Conservation (phyloP, 1,140 invertebrate species). For the Pteromalus puparum region DNA sequence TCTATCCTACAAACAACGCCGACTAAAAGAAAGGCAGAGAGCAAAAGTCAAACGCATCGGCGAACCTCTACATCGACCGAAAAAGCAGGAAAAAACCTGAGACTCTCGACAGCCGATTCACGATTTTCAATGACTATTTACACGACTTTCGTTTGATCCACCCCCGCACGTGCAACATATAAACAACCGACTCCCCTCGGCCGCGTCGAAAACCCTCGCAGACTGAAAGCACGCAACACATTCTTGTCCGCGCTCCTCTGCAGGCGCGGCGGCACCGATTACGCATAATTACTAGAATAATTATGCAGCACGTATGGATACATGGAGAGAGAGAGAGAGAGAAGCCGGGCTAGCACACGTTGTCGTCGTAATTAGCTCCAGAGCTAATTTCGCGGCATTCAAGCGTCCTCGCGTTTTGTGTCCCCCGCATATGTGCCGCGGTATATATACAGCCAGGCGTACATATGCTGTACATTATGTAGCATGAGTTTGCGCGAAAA, state of each 20-base stretch:
- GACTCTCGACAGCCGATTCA: slow-evolving; percentile 8
- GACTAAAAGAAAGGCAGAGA: no score
- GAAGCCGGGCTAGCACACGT: slow-evolving; percentile 42
- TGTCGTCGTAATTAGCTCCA: slow-evolving; percentile 65
- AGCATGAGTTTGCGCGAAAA: neutral
- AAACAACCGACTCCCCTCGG: slow-evolving; percentile 2
- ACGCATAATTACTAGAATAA: slow-evolving; percentile 49
- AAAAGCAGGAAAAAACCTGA: neutral
- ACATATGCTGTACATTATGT: neutral
- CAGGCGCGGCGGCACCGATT: slow-evolving; percentile 55
- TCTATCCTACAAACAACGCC: no score
- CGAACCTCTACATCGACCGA: slow-evolving; percentile 31
- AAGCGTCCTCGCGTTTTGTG: slow-evolving; percentile 50
- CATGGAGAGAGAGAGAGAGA: neutral
- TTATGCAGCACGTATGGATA: slow-evolving; percentile 10
- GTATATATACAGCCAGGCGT: neutral
- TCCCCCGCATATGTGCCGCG: neutral
- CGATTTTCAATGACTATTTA: slow-evolving; percentile 23
- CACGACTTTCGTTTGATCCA: slow-evolving; percentile 61
- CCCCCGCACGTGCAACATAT: neutral
- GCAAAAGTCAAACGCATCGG: slow-evolving; percentile 35
- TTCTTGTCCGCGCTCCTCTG: slow-evolving; percentile 56
- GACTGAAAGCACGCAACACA: neutral
- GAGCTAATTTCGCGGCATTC: slow-evolving; percentile 67
- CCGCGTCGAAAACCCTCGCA: neutral